Percentiles rank a stretch among this genome's conserved stretches.
These are phyloP conservation scores for Ladona fulva DNA, from an alignment of 1,140 invertebrate species.

Conservation along the genomic window DNA sequence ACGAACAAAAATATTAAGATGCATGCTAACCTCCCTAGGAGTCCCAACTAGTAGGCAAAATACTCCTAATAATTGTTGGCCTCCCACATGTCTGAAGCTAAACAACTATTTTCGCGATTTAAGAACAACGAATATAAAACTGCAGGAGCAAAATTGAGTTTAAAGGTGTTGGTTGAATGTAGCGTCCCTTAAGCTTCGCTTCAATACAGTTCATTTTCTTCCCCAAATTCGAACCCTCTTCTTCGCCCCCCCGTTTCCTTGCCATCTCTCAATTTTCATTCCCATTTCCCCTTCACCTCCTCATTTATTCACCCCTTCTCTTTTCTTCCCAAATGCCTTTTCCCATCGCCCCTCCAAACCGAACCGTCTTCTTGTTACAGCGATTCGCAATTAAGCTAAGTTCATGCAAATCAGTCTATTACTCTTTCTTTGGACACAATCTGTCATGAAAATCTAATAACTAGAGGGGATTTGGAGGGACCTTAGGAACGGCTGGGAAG, in stretches of 20 bases:
- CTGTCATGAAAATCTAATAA: conserved; percentile 24
- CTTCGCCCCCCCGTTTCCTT: neutral
- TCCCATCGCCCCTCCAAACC: neutral
- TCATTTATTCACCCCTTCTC: neutral
- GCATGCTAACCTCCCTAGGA: too few species aligned
- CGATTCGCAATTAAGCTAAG: conserved; percentile 23
- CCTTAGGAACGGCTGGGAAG: neutral
- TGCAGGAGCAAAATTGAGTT: too few species aligned
- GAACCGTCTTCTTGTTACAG: conserved; percentile 21
- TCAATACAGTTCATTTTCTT: too few species aligned
- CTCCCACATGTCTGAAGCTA: too few species aligned
- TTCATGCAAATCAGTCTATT: conserved; percentile 22
- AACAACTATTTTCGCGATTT: too few species aligned
- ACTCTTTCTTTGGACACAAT: conserved; percentile 23
- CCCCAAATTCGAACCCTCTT: too few species aligned
- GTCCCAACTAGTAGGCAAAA: too few species aligned
- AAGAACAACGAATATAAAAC: too few species aligned
- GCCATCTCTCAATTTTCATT: neutral
- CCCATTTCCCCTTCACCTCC: neutral
- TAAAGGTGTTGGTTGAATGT: too few species aligned
- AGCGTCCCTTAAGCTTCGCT: too few species aligned
- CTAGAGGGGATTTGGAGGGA: conserved; percentile 11
- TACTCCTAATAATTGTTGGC: too few species aligned
- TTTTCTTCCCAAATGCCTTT: neutral
- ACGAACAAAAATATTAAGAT: too few species aligned